phyloP scores from a whole-genome alignment of 2,113 vertebrate species.

The Pedetes capensis region DNA sequence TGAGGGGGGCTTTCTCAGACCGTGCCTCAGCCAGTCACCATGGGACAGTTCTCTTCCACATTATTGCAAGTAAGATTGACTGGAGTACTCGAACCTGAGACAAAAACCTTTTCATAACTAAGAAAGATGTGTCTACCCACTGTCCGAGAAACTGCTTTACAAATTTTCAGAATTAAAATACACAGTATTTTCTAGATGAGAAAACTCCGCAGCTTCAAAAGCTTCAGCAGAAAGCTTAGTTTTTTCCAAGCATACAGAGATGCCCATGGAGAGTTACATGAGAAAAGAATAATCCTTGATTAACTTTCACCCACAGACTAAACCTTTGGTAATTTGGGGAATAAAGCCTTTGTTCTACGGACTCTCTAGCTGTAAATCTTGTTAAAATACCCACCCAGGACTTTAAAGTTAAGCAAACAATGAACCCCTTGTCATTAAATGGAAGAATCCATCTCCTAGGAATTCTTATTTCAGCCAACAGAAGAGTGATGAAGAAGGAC shows the following conservation, averaged over 20 bases:
- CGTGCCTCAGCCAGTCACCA: not conserved
- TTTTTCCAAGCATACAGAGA: not conserved
- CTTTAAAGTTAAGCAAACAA: not conserved
- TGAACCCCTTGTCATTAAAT: not conserved
- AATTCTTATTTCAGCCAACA: not conserved
- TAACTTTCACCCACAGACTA: not conserved
- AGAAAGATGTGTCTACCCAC: not conserved
- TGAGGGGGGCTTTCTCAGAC: not conserved
- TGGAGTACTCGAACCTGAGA: not conserved
- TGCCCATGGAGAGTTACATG: not conserved
- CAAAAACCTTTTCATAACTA: not conserved
- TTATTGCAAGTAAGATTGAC: not conserved
- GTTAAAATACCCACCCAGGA: not conserved
- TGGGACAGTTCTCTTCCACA: not conserved
- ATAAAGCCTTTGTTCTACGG: not conserved
- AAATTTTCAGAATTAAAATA: constrained; percentile 25
- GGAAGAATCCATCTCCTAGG: not conserved
- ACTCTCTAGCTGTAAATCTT: not conserved
- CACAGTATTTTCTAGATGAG: not conserved
- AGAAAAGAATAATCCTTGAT: not conserved
- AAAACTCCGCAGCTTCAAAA: not conserved
- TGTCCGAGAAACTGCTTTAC: not conserved
- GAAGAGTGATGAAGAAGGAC: not conserved
- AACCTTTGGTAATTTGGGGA: not conserved
- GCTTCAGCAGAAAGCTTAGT: not conserved